Evolutionary conservation across 1,140 invertebrate genomes (phyloP).

Genomic region (Pygmarrhopalites habei): DNA sequence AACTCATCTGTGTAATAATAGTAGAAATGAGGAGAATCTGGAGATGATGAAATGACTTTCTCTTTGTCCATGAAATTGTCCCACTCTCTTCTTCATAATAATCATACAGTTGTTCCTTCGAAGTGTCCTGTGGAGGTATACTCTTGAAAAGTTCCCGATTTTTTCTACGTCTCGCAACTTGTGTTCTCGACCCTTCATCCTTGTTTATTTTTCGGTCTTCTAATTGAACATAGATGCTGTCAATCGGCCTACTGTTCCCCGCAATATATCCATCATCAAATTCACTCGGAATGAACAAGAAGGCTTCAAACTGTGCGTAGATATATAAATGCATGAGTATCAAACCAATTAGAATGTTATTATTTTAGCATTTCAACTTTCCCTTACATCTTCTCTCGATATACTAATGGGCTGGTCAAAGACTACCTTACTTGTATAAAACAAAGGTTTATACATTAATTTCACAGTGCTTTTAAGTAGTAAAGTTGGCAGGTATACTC

Average conservation of each 20-base stretch:
- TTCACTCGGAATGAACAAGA: constrained; percentile 17
- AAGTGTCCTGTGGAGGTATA: background rate
- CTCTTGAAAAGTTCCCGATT: constrained; percentile 2
- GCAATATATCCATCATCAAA: constrained; percentile 17
- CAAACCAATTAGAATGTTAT: background rate
- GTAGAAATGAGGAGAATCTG: too few species aligned
- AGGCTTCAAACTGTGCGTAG: constrained; percentile 3
- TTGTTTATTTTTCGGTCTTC: constrained; percentile 5
- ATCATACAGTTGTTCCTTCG: background rate
- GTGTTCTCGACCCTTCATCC: constrained; percentile 3
- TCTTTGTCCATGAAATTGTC: too few species aligned
- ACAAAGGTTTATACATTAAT: too few species aligned
- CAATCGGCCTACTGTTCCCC: background rate
- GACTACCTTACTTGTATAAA: too few species aligned
- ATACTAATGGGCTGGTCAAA: background rate
- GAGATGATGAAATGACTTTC: too few species aligned
- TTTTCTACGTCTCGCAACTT: background rate
- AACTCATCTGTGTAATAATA: too few species aligned
- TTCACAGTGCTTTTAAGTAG: background rate
- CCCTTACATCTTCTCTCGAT: background rate
- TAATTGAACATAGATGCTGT: background rate
- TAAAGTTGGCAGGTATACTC: too few species aligned
- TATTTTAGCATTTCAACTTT: too few species aligned
- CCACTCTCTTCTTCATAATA: constrained; percentile 2
- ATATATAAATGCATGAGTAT: background rate